These are phyloP conservation scores for Trachelipus rathkii DNA, from an alignment of 1,140 invertebrate species.

Conservation along the genomic window DNA sequence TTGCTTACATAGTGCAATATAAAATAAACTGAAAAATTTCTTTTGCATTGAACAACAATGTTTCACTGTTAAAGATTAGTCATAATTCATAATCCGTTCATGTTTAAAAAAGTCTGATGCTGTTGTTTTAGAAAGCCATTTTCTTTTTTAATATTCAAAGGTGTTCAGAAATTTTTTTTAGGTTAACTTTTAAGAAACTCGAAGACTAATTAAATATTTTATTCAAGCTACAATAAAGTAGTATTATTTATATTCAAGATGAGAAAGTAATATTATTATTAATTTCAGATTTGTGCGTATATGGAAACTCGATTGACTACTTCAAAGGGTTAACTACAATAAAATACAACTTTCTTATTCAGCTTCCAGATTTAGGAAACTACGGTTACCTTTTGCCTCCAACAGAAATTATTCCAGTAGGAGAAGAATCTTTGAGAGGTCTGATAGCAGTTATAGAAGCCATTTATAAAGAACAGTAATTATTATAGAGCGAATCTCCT, in stretches of 20 bases:
- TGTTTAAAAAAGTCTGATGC: background rate
- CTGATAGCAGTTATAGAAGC: background rate
- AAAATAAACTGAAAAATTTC: too few species aligned
- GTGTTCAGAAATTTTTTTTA: background rate
- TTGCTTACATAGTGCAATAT: too few species aligned
- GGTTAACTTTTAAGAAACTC: too few species aligned
- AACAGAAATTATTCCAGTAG: background rate
- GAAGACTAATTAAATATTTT: too few species aligned
- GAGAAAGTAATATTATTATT: too few species aligned
- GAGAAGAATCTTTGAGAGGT: constrained; percentile 7
- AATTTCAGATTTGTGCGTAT: background rate
- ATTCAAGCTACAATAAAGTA: too few species aligned
- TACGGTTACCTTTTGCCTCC: background rate
- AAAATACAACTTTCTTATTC: background rate
- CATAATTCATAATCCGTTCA: too few species aligned
- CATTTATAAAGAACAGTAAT: background rate
- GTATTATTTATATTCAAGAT: too few species aligned
- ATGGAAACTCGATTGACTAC: background rate
- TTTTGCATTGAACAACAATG: too few species aligned
- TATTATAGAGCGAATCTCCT: too few species aligned
- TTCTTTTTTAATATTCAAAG: background rate
- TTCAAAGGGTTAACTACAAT: background rate
- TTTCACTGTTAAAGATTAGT: too few species aligned
- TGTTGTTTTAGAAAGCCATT: background rate
- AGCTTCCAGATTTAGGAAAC: background rate